Conservation (phyloP, 2,113 vertebrate species). For the Corapipo altera region DNA sequence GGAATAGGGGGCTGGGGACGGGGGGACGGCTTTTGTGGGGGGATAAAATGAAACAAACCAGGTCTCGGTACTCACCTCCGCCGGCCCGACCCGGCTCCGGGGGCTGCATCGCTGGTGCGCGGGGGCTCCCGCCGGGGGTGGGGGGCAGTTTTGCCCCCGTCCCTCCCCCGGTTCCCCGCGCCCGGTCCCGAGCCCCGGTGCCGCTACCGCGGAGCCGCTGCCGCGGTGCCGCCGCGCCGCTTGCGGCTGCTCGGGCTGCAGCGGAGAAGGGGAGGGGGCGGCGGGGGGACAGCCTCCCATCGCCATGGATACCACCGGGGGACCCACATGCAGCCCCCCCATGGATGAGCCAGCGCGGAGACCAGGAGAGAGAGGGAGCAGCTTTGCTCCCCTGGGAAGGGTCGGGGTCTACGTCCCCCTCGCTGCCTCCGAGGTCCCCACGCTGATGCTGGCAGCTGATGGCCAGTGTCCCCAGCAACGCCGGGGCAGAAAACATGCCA, state of each 20-base stretch:
- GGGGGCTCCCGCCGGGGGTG: no score
- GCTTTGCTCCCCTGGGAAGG: background rate
- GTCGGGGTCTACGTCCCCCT: background rate
- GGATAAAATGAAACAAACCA: background rate
- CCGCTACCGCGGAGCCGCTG: background rate
- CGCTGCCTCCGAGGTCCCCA: background rate
- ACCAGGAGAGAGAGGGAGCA: fast-evolving
- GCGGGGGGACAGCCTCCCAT: background rate
- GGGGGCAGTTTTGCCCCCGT: background rate
- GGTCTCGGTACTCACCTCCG: background rate
- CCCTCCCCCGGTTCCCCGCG: background rate
- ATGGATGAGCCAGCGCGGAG: background rate
- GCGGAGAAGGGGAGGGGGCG: background rate
- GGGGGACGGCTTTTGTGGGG: fast-evolving
- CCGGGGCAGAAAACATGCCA: background rate
- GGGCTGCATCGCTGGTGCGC: background rate
- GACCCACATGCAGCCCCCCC: background rate
- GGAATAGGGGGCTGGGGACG: background rate
- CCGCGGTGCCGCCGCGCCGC: background rate
- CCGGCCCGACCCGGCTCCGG: background rate
- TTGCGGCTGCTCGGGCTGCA: conserved; percentile 14
- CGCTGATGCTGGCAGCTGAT: background rate
- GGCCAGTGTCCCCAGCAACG: background rate
- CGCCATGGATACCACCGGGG: conserved; percentile 52
- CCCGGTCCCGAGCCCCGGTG: background rate